phyloP scores from a whole-genome alignment of 2,113 vertebrate genomes.

The Entelurus aequoreus region DNA sequence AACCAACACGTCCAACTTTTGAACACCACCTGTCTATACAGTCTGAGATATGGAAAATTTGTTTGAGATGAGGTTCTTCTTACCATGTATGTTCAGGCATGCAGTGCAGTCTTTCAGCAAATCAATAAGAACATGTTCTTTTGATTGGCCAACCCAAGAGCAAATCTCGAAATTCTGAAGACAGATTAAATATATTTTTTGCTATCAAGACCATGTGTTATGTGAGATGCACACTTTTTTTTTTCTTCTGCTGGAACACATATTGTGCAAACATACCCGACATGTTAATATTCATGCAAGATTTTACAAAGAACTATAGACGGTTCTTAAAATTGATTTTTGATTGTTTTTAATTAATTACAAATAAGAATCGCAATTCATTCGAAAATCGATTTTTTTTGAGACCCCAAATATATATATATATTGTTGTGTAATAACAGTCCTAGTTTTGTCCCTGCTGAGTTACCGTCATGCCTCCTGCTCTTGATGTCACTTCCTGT shows the following conservation, averaged over 20 bases:
- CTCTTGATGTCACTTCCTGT: no score
- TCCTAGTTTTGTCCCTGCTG: no score
- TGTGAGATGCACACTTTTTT: slow-evolving; percentile 18
- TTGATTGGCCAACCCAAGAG: slow-evolving; percentile 32
- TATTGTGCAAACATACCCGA: slow-evolving; percentile 5
- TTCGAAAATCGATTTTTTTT: no score
- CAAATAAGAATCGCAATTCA: no score
- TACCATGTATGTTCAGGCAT: slow-evolving; percentile 7
- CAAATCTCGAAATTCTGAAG: slow-evolving; percentile 10
- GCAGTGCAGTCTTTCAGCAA: slow-evolving; percentile 8
- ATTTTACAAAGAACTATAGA: not conserved
- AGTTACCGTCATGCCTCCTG: no score
- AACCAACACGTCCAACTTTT: slow-evolving; percentile 20
- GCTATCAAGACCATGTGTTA: slow-evolving; percentile 18
- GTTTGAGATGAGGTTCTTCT: slow-evolving; percentile 5
- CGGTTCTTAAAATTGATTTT: no score
- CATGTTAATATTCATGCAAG: slow-evolving; percentile 21
- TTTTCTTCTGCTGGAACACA: slow-evolving; percentile 5
- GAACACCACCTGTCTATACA: not conserved
- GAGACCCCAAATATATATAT: no score
- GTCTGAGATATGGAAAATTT: slow-evolving; percentile 4
- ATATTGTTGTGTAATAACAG: no score
- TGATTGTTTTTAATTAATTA: no score
- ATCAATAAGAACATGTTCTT: slow-evolving; percentile 9
- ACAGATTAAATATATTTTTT: slow-evolving; percentile 3